Percentiles rank a stretch among this genome's conserved stretches.
These are phyloP conservation scores for Falco rusticolus DNA, from an alignment of 2,797 vertebrate species.

Conservation along the genomic window DNA sequence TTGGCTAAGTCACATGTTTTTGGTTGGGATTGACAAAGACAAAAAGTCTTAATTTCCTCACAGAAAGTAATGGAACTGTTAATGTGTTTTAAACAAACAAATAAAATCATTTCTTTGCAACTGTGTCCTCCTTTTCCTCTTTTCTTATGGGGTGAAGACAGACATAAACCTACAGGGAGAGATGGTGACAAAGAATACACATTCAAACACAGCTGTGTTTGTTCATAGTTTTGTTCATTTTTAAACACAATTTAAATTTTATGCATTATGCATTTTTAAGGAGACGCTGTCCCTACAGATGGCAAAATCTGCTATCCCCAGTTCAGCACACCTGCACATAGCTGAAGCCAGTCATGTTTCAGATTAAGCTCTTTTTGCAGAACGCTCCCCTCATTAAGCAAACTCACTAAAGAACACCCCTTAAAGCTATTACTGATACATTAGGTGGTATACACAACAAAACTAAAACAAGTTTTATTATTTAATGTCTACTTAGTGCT, in stretches of 20 bases:
- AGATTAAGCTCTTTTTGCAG: not conserved
- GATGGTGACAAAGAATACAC: not conserved
- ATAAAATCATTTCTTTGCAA: not conserved
- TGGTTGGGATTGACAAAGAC: not conserved
- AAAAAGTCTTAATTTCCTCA: not conserved
- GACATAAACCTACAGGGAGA: not conserved
- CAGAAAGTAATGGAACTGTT: not conserved
- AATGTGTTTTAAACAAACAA: not conserved
- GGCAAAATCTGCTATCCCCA: not conserved
- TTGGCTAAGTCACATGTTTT: not conserved
- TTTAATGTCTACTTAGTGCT: not conserved
- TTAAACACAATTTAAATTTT: not conserved
- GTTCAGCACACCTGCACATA: slow-evolving; percentile 23
- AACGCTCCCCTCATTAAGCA: not conserved
- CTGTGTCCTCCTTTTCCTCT: not conserved
- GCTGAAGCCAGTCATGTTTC: not conserved
- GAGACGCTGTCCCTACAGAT: not conserved
- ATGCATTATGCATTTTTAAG: slow-evolving; percentile 21
- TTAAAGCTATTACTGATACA: not conserved
- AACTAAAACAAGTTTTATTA: not conserved
- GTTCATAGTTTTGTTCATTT: not conserved
- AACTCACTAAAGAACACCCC: not conserved
- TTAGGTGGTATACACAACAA: not conserved
- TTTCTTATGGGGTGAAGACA: not conserved
- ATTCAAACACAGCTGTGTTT: slow-evolving; percentile 36